These are phyloP conservation scores for Lonchura striata DNA, from an alignment of 2,113 vertebrate species.

Conservation along the genomic window DNA sequence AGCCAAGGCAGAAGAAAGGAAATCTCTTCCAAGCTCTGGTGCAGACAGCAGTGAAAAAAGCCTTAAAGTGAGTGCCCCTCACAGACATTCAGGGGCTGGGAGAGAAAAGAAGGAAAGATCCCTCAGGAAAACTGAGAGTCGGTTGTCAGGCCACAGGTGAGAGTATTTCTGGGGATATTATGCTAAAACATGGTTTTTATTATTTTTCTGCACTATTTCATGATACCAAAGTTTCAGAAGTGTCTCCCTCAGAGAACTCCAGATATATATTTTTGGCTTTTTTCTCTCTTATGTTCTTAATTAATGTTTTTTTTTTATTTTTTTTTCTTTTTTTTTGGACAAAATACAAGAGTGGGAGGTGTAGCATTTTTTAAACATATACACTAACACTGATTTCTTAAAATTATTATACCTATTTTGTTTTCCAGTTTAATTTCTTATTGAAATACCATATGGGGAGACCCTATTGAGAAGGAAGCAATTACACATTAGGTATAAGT, in stretches of 20 bases:
- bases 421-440: background rate
- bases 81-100: constrained; percentile 9
- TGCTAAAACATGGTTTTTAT: background rate
- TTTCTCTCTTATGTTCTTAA: background rate
- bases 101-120: constrained; percentile 56
- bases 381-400: background rate
- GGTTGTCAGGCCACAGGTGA: constrained; percentile 62
- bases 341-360: background rate
- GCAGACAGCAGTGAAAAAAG: background rate
- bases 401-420: background rate
- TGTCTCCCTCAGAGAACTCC: background rate
- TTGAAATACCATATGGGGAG: background rate
- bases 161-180: background rate
- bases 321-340: background rate
- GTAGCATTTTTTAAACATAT: background rate
- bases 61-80: background rate
- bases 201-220: background rate
- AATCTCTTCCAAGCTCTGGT: background rate
- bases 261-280: background rate
- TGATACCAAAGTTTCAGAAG: background rate
- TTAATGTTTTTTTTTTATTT: accelerated
- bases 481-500: accelerated
- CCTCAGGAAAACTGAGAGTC: background rate
- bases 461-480: background rate
- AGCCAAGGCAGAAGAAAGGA: background rate